Conservation (phyloP, 2,888 invertebrate genomes). For the Tillus elongatus region DNA sequence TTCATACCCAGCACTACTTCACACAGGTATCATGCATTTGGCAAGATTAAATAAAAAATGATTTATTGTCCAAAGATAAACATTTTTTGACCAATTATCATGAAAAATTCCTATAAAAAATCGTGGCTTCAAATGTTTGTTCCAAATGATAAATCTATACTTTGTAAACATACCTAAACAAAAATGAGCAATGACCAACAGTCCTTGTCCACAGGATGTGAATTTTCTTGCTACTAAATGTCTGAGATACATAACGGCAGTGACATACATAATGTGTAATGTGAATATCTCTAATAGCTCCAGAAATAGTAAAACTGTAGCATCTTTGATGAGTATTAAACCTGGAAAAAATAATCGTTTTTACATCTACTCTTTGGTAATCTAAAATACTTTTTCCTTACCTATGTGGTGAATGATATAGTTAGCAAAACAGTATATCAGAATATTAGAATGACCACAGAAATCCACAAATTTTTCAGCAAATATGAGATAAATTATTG, state of each 20-base stretch:
- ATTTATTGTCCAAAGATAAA: too few species aligned
- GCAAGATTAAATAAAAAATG: too few species aligned
- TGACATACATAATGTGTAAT: conserved; percentile 69
- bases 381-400: too few species aligned
- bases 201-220: conserved; percentile 68
- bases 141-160: background rate
- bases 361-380: too few species aligned
- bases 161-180: conserved; percentile 50
- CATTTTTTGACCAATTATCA: too few species aligned
- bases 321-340: conserved; percentile 49
- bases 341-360: conserved; percentile 42
- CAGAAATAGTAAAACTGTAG: conserved; percentile 58
- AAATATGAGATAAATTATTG: conserved; percentile 62
- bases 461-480: conserved; percentile 78
- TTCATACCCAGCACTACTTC: too few species aligned
- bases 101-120: too few species aligned
- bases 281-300: conserved; percentile 69
- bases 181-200: conserved; percentile 72
- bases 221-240: conserved; percentile 69
- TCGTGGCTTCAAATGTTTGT: too few species aligned
- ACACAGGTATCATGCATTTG: too few species aligned
- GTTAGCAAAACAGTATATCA: conserved; percentile 72
- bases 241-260: conserved; percentile 70
- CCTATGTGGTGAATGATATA: conserved; percentile 70
- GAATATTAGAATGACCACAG: conserved; percentile 72